Conservation (phyloP, 2,113 vertebrate species). For the Phylloscopus trochilus region DNA sequence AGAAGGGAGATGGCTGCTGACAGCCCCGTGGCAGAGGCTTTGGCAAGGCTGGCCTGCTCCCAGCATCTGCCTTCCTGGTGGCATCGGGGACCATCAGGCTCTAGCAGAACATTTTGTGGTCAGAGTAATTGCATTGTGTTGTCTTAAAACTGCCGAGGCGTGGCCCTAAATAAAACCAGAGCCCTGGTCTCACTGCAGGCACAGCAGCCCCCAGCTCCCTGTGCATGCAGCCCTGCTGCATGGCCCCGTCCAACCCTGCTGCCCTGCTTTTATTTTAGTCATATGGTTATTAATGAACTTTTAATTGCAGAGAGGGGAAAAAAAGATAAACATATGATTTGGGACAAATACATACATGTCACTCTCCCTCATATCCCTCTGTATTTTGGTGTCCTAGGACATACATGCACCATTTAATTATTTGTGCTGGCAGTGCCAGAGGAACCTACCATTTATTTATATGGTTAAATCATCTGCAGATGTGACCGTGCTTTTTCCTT, state of each 20-base stretch:
- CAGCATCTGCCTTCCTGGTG: background rate
- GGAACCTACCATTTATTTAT: constrained; percentile 45
- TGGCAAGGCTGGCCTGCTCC: background rate
- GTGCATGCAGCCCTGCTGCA: rapidly evolving
- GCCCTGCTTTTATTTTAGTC: background rate
- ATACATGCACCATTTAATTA: constrained; percentile 36
- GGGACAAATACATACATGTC: background rate
- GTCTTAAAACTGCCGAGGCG: background rate
- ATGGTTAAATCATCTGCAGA: constrained; percentile 39
- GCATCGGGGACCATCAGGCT: background rate
- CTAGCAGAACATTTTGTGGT: background rate
- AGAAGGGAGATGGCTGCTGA: background rate
- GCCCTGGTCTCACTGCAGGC: background rate
- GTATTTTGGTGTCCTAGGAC: background rate
- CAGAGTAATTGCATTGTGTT: background rate
- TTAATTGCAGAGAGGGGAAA: background rate
- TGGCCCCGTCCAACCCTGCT: background rate
- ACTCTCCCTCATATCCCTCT: background rate
- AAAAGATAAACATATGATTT: background rate
- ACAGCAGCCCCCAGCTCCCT: background rate
- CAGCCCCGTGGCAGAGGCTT: background rate
- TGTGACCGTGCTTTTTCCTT: constrained; percentile 5
- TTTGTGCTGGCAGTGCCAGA: constrained; percentile 42
- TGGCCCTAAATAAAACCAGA: constrained; percentile 21
- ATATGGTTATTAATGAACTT: constrained; percentile 5